phyloP scores from a whole-genome alignment of 2,113 vertebrate species.

The Ardeotis arabs region DNA sequence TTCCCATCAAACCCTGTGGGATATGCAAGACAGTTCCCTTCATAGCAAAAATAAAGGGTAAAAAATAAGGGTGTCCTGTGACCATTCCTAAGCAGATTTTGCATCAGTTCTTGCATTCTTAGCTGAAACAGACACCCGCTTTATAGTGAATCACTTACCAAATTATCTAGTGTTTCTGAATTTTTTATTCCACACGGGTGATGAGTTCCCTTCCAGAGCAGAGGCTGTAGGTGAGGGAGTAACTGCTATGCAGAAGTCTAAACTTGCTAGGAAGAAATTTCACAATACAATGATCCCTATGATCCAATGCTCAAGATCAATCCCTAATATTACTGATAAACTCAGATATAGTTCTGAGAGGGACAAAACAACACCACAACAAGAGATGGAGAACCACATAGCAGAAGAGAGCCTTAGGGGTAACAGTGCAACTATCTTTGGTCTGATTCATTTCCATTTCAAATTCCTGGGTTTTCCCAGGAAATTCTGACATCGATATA shows the following conservation, averaged over 20 bases:
- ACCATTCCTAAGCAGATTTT: background rate
- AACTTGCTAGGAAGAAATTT: background rate
- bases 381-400: background rate
- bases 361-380: background rate
- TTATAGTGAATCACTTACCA: background rate
- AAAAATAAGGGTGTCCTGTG: background rate
- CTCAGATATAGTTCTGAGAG: background rate
- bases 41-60: background rate
- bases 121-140: background rate
- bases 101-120: background rate
- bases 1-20: background rate
- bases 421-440: background rate
- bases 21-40: background rate
- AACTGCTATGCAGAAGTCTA: background rate
- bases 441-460: background rate
- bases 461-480: background rate
- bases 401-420: background rate
- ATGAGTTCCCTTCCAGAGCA: background rate
- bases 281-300: background rate
- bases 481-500: background rate
- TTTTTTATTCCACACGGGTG: background rate
- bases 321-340: background rate
- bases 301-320: background rate
- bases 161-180: background rate
- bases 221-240: background rate